phyloP scores from a whole-genome alignment of 2,113 vertebrate genomes.

The Brachypodius melanocephalos region DNA sequence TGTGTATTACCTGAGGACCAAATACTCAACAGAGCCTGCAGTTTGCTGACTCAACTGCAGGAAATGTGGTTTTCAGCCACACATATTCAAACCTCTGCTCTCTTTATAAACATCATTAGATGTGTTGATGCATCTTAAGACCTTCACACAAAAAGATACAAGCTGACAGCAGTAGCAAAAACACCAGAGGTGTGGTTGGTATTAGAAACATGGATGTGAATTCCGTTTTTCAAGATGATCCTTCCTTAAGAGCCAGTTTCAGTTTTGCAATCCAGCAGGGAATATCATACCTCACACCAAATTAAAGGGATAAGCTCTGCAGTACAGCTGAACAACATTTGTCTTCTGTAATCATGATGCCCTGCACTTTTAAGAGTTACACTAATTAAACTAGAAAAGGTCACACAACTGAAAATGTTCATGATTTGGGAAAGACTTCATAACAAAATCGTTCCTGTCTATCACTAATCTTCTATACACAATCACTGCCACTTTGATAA shows the following conservation, averaged over 20 bases:
- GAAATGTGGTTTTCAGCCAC: not conserved
- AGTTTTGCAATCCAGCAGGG: not conserved
- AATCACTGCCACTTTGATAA: not conserved
- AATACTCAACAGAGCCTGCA: not conserved
- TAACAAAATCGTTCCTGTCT: not conserved
- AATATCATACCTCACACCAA: not conserved
- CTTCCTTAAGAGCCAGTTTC: not conserved
- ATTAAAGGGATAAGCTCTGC: not conserved
- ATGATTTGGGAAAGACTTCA: not conserved
- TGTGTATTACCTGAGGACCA: not conserved
- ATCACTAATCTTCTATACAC: not conserved
- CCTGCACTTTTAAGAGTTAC: not conserved
- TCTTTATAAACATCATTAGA: not conserved
- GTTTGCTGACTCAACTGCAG: not conserved
- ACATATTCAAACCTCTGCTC: not conserved
- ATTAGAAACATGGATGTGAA: not conserved
- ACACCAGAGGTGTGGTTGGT: not conserved
- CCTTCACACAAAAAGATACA: not conserved
- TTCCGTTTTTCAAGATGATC: not conserved
- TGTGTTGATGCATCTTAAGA: not conserved
- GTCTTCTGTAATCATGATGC: not conserved
- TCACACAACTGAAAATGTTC: slow-evolving; percentile 18
- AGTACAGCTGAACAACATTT: not conserved
- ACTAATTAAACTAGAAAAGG: slow-evolving; percentile 54
- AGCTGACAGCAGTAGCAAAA: not conserved